These are phyloP conservation scores for Heliconius melpomene DNA, from an alignment of 1,140 invertebrate genomes.

Conservation along the genomic window DNA sequence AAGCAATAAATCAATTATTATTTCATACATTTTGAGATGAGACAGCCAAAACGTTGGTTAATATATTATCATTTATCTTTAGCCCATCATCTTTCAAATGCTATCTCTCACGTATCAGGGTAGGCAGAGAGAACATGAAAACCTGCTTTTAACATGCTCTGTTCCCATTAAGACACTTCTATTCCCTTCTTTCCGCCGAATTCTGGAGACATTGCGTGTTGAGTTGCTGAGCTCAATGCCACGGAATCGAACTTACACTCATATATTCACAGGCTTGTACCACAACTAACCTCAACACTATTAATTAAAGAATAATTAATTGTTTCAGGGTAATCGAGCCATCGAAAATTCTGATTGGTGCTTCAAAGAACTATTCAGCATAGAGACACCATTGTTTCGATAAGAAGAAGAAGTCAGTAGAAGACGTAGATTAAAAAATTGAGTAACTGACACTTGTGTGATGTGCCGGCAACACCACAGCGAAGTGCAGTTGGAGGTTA, in stretches of 20 bases:
- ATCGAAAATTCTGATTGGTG: constrained; percentile 51
- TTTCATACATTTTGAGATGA: not conserved
- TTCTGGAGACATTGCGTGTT: no score
- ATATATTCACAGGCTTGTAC: no score
- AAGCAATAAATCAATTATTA: not conserved
- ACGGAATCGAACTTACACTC: no score
- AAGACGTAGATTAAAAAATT: constrained; percentile 32
- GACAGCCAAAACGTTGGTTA: constrained; percentile 17
- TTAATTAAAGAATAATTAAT: constrained; percentile 25
- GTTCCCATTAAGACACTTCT: no score
- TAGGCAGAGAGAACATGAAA: no score
- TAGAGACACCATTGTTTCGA: constrained; percentile 49
- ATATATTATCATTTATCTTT: constrained; percentile 15
- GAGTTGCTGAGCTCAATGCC: no score
- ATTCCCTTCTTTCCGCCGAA: no score
- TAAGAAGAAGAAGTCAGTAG: constrained; percentile 43
- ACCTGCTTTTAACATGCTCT: no score
- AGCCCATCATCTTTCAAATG: no score
- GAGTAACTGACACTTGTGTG: constrained; percentile 61
- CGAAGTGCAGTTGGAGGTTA: constrained; percentile 69
- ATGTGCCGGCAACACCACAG: constrained; percentile 72
- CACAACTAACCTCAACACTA: no score
- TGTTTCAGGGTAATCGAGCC: constrained; percentile 57
- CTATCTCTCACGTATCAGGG: no score
- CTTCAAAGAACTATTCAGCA: constrained; percentile 3